A percentile compares a stretch with the other conserved stretches of the same genome.
These are phyloP conservation scores for Papilio machaon DNA, from an alignment of 1,140 invertebrate species.

Conservation along the genomic window DNA sequence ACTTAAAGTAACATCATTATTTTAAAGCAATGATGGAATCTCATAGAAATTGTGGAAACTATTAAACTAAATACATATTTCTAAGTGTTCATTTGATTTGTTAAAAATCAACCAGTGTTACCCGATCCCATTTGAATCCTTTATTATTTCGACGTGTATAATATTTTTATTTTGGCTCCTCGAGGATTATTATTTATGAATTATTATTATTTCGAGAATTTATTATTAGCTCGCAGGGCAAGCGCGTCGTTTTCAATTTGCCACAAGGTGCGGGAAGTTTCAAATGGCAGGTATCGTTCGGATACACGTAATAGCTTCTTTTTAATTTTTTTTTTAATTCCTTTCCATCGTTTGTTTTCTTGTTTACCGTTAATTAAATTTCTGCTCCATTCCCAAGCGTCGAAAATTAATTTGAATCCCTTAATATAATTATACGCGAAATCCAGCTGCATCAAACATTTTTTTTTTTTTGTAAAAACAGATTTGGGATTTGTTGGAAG, in stretches of 20 bases:
- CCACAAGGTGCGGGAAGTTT: slow-evolving; percentile 66
- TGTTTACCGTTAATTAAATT: slow-evolving; percentile 71
- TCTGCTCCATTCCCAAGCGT: slow-evolving; percentile 55
- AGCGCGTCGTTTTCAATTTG: slow-evolving; percentile 80
- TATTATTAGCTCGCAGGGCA: slow-evolving; percentile 76
- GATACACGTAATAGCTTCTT: slow-evolving; percentile 47
- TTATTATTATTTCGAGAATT: slow-evolving; percentile 81
- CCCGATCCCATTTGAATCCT: slow-evolving; percentile 65
- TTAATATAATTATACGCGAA: slow-evolving; percentile 64
- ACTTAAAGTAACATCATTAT: too few relatives aligned
- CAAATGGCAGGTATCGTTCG: slow-evolving; percentile 59
- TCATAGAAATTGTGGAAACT: background rate
- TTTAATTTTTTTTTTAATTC: slow-evolving; percentile 63
- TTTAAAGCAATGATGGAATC: too few relatives aligned
- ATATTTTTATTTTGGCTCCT: slow-evolving; percentile 78
- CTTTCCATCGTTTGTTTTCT: slow-evolving; percentile 71
- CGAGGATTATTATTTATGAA: slow-evolving; percentile 81
- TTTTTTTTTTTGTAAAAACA: background rate
- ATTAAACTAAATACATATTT: slow-evolving; percentile 19
- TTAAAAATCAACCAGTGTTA: slow-evolving; percentile 61
- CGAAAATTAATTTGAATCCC: slow-evolving; percentile 71
- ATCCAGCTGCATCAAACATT: background rate
- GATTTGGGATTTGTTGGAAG: background rate
- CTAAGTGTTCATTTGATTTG: background rate
- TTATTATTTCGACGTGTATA: slow-evolving; percentile 80